phyloP scores from a whole-genome alignment of 1,140 invertebrate species.

The Coelopa frigida region DNA sequence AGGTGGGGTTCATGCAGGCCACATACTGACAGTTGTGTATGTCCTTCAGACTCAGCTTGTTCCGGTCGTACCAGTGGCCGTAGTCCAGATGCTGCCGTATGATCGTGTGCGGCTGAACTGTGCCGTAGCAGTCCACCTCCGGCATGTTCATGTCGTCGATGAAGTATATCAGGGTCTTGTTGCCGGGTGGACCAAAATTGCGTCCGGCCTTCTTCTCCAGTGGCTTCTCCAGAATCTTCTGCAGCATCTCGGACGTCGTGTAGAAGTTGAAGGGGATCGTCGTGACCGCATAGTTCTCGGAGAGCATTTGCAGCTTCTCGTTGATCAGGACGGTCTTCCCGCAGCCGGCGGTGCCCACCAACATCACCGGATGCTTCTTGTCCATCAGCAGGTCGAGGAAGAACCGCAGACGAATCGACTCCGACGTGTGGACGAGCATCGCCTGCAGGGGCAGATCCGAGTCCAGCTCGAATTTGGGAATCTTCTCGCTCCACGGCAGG shows the following conservation, averaged over 20 bases:
- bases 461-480: constrained; percentile 86
- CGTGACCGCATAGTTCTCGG: constrained; percentile 80
- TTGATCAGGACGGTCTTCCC: constrained; percentile 84
- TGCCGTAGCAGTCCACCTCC: constrained; percentile 89
- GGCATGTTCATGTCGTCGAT: constrained; percentile 99
- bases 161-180: constrained; percentile 91
- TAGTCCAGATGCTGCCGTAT: constrained; percentile 94
- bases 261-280: constrained; percentile 97
- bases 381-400: constrained; percentile 87
- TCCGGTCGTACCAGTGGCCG: constrained; percentile 90
- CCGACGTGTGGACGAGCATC: constrained; percentile 84
- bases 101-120: constrained; percentile 91
- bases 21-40: constrained; percentile 96
- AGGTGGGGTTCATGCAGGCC: constrained; percentile 95
- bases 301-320: constrained; percentile 72
- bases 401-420: constrained; percentile 82
- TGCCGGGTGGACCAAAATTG: constrained; percentile 92
- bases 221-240: constrained; percentile 91
- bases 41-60: constrained; percentile 85
- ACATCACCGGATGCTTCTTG: constrained; percentile 83
- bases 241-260: constrained; percentile 92
- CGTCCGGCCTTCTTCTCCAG: constrained; percentile 94
- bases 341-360: constrained; percentile 85
- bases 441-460: constrained; percentile 88
- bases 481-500: constrained; percentile 78